These are phyloP conservation scores for Phataginus tricuspis DNA, from an alignment of 2,797 vertebrate species.

Conservation along the genomic window DNA sequence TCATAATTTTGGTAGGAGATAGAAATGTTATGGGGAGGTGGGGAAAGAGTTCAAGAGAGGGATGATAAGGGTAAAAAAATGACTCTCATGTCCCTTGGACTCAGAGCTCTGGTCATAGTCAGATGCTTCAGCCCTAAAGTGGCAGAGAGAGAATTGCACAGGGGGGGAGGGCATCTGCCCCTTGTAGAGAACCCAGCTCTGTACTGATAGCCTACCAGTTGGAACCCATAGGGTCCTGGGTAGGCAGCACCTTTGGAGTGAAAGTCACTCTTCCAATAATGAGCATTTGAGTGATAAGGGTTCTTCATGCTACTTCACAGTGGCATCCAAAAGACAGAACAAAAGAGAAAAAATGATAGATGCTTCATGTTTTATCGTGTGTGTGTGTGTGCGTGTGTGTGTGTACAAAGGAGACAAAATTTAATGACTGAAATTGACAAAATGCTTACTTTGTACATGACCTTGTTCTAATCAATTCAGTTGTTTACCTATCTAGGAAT, in stretches of 20 bases:
- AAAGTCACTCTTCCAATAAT: not conserved
- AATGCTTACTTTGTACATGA: not conserved
- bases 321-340: not conserved
- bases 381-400: not conserved
- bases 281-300: not conserved
- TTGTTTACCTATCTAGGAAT: not conserved
- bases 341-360: not conserved
- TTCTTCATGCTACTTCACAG: not conserved
- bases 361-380: not conserved
- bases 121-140: not conserved
- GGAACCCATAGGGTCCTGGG: not conserved
- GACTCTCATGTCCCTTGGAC: not conserved
- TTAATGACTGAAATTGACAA: not conserved
- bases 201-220: accelerated
- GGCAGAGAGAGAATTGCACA: not conserved
- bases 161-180: accelerated
- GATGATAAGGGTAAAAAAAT: not conserved
- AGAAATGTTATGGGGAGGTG: not conserved
- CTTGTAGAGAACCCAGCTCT: not conserved
- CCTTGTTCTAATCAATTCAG: not conserved
- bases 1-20: not conserved
- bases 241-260: not conserved
- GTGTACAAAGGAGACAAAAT: not conserved
- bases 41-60: not conserved
- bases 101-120: not conserved